A percentile compares a stretch with the other conserved stretches of the same genome.
Conservation (phyloP, 2,888 invertebrate species). For the Anorthoa munda region DNA sequence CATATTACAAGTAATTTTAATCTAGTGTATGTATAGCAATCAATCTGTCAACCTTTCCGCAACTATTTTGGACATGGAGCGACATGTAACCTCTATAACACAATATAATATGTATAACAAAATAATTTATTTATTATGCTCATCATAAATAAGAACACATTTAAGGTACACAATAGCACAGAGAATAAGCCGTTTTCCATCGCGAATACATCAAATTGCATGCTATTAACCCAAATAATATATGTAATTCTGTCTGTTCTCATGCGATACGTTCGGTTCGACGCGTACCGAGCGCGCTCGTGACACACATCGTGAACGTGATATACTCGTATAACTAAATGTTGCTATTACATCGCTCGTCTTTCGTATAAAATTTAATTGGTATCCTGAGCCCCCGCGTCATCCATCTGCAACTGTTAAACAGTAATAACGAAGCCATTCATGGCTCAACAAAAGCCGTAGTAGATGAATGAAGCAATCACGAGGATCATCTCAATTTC, state of each 20-base stretch:
- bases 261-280: background rate
- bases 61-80: no score
- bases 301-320: background rate
- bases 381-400: background rate
- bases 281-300: background rate
- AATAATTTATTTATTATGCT: background rate
- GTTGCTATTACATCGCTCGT: slow-evolving; percentile 12
- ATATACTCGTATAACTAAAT: background rate
- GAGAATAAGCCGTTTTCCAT: background rate
- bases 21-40: no score
- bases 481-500: background rate
- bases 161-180: background rate
- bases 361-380: background rate
- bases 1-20: no score
- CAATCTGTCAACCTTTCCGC: no score
- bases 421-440: slow-evolving; percentile 11
- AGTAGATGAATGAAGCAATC: slow-evolving; percentile 17
- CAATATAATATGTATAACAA: background rate
- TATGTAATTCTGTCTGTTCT: slow-evolving; percentile 14
- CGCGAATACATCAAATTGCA: slow-evolving; percentile 22
- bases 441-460: background rate
- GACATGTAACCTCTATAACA: no score
- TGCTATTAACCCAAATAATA: slow-evolving; percentile 12
- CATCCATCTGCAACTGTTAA: background rate
- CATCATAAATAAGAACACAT: background rate